phyloP scores from a whole-genome alignment of 2,113 vertebrate species.

The rabbit (Oryctolagus cuniculus) region DNA sequence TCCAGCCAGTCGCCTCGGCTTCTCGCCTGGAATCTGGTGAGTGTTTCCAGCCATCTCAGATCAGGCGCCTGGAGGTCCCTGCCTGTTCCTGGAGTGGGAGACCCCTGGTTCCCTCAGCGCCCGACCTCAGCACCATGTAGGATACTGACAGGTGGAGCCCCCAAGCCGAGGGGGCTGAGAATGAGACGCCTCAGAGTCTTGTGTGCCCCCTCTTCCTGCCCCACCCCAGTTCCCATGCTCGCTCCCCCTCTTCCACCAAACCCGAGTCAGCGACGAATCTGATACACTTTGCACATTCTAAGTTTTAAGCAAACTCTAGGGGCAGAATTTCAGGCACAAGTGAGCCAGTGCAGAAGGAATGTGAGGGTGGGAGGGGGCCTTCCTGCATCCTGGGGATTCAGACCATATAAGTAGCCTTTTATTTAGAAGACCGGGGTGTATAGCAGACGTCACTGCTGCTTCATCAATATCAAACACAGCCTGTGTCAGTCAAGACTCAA shows the following conservation, averaged over 20 bases:
- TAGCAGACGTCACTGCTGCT: neutral
- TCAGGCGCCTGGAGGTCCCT: neutral
- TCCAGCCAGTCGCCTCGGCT: neutral
- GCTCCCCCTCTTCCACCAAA: neutral
- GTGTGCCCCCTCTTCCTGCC: neutral
- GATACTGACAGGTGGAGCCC: neutral
- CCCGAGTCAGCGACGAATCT: neutral
- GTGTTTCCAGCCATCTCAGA: slow-evolving; percentile 7
- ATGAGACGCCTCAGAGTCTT: neutral
- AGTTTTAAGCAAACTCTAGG: neutral
- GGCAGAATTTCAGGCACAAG: slow-evolving; percentile 8
- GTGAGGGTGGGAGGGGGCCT: neutral
- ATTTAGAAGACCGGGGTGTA: neutral
- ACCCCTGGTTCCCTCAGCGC: neutral
- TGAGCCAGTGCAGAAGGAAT: slow-evolving; percentile 45
- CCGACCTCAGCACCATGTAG: neutral
- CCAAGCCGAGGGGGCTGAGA: too few species aligned
- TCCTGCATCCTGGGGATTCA: slow-evolving; percentile 3
- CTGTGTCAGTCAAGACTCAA: slow-evolving; percentile 19
- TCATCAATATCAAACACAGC: neutral
- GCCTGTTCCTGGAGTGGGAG: slow-evolving; percentile 9
- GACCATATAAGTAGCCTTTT: neutral
- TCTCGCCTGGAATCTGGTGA: slow-evolving; percentile 22
- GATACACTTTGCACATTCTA: neutral
- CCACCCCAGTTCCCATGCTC: too few species aligned